Evolutionary conservation across 2,113 vertebrate species (phyloP), one percentile per base, ranked within the genome.

Genomic region (Pygoscelis adeliae): DNA sequence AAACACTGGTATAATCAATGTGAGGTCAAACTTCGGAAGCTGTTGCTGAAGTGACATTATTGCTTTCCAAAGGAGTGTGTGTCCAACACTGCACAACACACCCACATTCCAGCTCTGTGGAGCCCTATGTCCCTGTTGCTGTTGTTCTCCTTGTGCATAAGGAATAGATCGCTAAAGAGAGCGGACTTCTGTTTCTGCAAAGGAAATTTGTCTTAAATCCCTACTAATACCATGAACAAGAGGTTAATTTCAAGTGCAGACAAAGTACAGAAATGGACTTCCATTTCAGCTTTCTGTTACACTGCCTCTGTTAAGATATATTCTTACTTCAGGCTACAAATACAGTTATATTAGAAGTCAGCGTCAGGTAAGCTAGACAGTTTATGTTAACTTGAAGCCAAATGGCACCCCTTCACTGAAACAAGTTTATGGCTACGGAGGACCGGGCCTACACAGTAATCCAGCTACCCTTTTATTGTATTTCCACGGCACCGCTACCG

Each of bases 81-180:
- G 8, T 4, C 29, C 47, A 42, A 16, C 17, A 3, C 44, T 42
- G 53, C 55, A 52, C 47, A 87, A n/a, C 4, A 27, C 36, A 23
- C 15, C 49, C 5, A 5, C 12, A 1, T 1, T 16, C 46, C 65
- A 19, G 7, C 66, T 20, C 80, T 17, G 20, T 5, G 0, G 15
- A 16, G 32, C 71, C 8, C 23, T 3, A 0, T 0, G 15, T 4
- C 30, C 56, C 74, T 61, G 44, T 3, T n/a, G 34, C 36, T 55
- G 4, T 2, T 2, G 0, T 1, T 22, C 66, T 15, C 11, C 17
- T 7, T 2, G 18, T 19, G 15, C 21, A 2, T 11, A 53, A 69
- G 40, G 3, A 15, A 40, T 1, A 23, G 19, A 19, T 12, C 2
- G 0, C 30, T 13, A 5, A 47, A 47, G 50, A 73, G n/a, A 42